Percentiles rank a stretch among this genome's conserved stretches.
Conservation (phyloP, 2,888 invertebrate species). For the Lamellibrachia columna region DNA sequence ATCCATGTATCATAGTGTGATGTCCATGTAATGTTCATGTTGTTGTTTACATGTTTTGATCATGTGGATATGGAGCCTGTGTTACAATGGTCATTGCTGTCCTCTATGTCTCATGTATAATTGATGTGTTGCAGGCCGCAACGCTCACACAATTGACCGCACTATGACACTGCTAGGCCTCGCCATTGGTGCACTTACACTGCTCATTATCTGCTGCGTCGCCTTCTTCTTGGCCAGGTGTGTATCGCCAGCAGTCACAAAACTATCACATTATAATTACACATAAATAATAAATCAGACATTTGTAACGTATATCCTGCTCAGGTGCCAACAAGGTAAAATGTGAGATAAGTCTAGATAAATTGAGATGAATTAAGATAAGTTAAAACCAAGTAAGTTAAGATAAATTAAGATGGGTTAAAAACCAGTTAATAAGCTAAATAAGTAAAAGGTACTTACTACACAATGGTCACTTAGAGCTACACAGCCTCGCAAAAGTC, state of each 20-base stretch:
- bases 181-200: conserved; percentile 30
- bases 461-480: too few relatives aligned
- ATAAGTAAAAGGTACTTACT: too few relatives aligned
- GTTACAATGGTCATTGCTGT: not conserved
- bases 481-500: too few relatives aligned
- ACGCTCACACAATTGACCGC: conserved; percentile 31
- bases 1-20: not conserved
- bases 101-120: not conserved
- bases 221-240: conserved; percentile 35
- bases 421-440: too few relatives aligned
- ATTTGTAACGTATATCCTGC: too few relatives aligned
- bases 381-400: too few relatives aligned
- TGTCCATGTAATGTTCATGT: not conserved
- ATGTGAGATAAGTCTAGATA: too few relatives aligned
- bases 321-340: too few relatives aligned
- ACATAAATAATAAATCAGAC: too few relatives aligned
- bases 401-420: too few relatives aligned
- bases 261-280: conserved; percentile 16
- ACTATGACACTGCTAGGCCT: conserved; percentile 31
- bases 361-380: too few relatives aligned
- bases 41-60: too few relatives aligned
- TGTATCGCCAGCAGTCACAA: not conserved
- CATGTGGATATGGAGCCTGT: not conserved
- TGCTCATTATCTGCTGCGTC: conserved; percentile 29
- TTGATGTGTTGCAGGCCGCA: conserved; percentile 27